These are phyloP conservation scores for Selene dorsalis DNA, from an alignment of 2,797 vertebrate species.

Conservation along the genomic window DNA sequence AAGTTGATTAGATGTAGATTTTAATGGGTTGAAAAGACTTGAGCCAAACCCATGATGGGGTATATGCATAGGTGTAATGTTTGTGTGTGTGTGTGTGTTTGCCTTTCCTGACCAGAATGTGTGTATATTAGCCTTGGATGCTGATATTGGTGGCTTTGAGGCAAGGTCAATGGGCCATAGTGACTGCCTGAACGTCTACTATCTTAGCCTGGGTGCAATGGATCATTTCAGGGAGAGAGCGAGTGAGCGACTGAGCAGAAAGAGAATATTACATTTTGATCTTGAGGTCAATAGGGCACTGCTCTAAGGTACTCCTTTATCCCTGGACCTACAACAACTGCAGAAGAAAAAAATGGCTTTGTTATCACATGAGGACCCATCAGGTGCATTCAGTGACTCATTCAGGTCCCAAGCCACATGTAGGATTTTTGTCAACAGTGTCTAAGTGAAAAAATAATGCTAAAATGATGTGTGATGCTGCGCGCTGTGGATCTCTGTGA, in stretches of 20 bases:
- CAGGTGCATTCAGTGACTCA: conserved; percentile 13
- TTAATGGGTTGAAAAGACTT: too few species aligned
- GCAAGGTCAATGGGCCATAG: conserved; percentile 38
- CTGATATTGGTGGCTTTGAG: conserved; percentile 37
- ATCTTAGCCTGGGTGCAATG: conserved; percentile 18
- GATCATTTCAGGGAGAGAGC: conserved; percentile 23
- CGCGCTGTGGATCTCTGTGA: conserved; percentile 8
- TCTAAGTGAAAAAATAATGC: conserved; percentile 41
- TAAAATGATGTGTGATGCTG: conserved; percentile 17
- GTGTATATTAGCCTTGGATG: conserved; percentile 31
- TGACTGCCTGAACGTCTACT: conserved; percentile 16
- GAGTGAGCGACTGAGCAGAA: not conserved
- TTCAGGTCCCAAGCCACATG: conserved; percentile 5
- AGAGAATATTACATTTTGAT: conserved; percentile 30
- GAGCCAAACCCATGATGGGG: not conserved
- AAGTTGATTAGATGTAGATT: not conserved
- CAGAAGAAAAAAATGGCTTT: not conserved
- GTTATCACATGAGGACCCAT: not conserved
- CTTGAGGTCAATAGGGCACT: conserved; percentile 14
- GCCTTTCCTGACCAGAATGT: not conserved
- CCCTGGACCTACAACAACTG: not conserved
- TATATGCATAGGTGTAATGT: not conserved
- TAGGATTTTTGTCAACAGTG: conserved; percentile 8
- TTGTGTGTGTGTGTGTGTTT: not conserved
- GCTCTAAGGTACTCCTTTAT: conserved; percentile 16